These are phyloP conservation scores for Leptocoma aspasia DNA, from an alignment of 2,113 vertebrate genomes.

Conservation along the genomic window DNA sequence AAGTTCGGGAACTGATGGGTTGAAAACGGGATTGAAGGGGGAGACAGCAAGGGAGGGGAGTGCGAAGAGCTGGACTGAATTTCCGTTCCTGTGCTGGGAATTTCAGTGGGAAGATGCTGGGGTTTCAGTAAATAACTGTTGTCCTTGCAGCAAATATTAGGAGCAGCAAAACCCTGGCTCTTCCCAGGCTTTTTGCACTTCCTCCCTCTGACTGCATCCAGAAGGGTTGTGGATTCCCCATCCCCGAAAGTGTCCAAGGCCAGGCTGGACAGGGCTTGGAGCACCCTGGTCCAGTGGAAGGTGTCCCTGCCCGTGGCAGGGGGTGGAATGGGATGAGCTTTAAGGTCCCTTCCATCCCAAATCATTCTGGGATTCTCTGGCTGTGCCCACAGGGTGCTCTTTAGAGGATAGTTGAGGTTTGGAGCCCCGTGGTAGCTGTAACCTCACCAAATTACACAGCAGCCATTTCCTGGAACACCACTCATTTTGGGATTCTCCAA, in stretches of 20 bases:
- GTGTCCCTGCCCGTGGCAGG: not conserved
- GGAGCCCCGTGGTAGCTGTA: not conserved
- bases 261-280: not conserved
- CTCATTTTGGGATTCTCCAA: not conserved
- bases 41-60: no score
- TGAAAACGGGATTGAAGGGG: not conserved
- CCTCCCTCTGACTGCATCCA: not conserved
- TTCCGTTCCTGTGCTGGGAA: not conserved
- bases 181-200: not conserved
- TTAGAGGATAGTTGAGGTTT: not conserved
- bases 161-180: not conserved
- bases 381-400: not conserved
- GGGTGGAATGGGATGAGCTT: not conserved
- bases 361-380: not conserved
- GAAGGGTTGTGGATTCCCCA: not conserved
- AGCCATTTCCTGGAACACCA: not conserved
- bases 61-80: not conserved
- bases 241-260: not conserved
- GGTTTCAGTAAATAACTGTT: not conserved
- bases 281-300: not conserved
- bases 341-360: not conserved
- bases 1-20: accelerated
- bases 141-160: not conserved
- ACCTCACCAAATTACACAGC: not conserved
- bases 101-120: accelerated